phyloP scores from a whole-genome alignment of 2,113 vertebrate species.

The Gobio gobio region DNA sequence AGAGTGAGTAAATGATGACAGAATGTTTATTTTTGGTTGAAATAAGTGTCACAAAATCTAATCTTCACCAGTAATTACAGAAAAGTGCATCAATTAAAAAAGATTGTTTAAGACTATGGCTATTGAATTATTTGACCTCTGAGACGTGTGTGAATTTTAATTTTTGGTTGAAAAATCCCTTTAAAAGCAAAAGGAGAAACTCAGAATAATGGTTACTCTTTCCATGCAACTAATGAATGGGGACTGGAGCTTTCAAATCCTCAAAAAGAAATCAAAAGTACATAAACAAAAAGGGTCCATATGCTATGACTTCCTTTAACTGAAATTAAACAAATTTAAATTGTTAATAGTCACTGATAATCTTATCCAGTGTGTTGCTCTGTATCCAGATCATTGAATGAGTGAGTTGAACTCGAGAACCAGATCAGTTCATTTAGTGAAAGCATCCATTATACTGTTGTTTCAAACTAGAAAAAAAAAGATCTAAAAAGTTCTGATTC shows the following conservation, averaged over 20 bases:
- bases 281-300: not conserved
- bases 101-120: not conserved
- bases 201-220: not conserved
- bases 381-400: not conserved
- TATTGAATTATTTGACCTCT: constrained; percentile 27
- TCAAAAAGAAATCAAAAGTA: not conserved
- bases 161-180: no score
- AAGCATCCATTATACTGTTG: not conserved
- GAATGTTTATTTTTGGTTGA: not conserved
- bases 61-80: not conserved
- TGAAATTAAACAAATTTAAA: not conserved
- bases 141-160: not conserved
- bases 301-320: no score
- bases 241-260: not conserved
- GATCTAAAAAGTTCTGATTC: not conserved
- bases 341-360: not conserved
- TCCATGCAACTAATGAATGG: not conserved
- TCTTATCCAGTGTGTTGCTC: not conserved
- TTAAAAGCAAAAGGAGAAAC: not conserved
- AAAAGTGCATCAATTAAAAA: not conserved
- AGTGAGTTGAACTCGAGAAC: not conserved
- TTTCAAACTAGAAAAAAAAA: not conserved
- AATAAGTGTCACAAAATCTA: not conserved
- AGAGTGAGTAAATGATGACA: not conserved
- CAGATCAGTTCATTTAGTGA: not conserved